Evolutionary conservation across 2,797 vertebrate genomes (phyloP).

Genomic region (Macroramphosus scolopax): DNA sequence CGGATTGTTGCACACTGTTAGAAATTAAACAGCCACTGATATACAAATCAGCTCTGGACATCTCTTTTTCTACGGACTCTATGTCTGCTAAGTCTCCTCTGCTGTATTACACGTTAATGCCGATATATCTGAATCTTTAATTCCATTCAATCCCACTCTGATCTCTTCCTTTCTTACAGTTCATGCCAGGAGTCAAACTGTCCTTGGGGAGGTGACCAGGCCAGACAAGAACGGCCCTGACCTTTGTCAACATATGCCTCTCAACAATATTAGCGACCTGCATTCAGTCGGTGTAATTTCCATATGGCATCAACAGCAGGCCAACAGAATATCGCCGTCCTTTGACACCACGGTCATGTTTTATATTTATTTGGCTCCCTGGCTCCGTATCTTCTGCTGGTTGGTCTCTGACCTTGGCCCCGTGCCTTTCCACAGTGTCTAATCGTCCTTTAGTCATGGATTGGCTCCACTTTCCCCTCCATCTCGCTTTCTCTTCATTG

Average conservation of each 20-base stretch:
- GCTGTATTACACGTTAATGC: not conserved
- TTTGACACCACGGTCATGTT: constrained; percentile 29
- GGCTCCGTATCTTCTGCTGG: constrained; percentile 21
- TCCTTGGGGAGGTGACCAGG: constrained; percentile 32
- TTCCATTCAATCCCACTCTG: constrained; percentile 15
- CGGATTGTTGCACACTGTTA: no score
- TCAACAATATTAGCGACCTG: no score
- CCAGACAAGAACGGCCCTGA: constrained; percentile 31
- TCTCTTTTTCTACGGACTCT: no score
- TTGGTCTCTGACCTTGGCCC: constrained; percentile 60
- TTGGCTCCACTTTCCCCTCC: constrained; percentile 31
- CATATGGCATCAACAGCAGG: constrained; percentile 49
- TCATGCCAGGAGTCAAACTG: constrained; percentile 15
- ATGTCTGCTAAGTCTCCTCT: no score
- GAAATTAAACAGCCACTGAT: no score
- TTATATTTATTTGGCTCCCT: constrained; percentile 41
- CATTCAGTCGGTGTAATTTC: constrained; percentile 53
- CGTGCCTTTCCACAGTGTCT: constrained; percentile 44
- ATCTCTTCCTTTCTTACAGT: constrained; percentile 25
- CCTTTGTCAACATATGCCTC: constrained; percentile 51
- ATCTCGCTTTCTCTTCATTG: constrained; percentile 58
- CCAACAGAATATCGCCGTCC: constrained; percentile 29
- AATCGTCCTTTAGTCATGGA: constrained; percentile 52
- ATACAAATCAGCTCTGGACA: no score
- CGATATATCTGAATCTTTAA: not conserved